Base-by-base conservation (phyloP, 2,888 invertebrate genomes). In the Leptarthrus brevirostris region DNA sequence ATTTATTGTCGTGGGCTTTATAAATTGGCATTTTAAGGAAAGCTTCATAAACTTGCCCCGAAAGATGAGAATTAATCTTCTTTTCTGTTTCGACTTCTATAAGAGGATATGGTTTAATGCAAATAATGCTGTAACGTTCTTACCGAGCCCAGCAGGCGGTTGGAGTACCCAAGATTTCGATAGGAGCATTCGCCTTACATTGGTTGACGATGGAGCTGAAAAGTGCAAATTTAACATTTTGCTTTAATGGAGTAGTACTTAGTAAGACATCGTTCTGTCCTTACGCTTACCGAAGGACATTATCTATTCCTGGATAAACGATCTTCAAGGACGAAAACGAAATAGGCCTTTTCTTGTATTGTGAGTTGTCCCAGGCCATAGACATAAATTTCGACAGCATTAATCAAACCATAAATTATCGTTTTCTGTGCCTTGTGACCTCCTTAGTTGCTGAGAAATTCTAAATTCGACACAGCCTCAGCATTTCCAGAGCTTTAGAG, bases 401-500 rank as follows among this genome's bases (percentile, higher is more conserved):
- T 56, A 26, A 56, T 56, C 30, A 56, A 30, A 30, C 16, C 56
- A 56, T 56, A 30, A 26, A 56, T 56, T 56, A 56, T 56, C 14
- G 56, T 56, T 30, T 30, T n/a, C 16, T 16, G 56, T 6, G 5
- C 30, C 30, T 14, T 8, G 30, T 56, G 16, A 56, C 56, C 56
- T 56, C 16, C 30, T 56, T 30, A 56, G 24, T 16, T 4, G 30
- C 34, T 14, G 30, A 56, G 16, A 30, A 56, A 56, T 56, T 54
- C 24, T 1, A 26, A 54, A 54, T 54, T 54, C 56, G 56, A 56
- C 26, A 56, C 4, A 14, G 8, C 24, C n/a, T 54, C 20, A 54
- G 14, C n/a, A 24, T 14, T 22, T 14, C n/a, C 8, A 24, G 24
- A n/a, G 54, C 22, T 54, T 54, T 14, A 5, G 10, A 30, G 30